Conservation (phyloP, 2,797 vertebrate genomes). For the Protosalanx chinensis region DNA sequence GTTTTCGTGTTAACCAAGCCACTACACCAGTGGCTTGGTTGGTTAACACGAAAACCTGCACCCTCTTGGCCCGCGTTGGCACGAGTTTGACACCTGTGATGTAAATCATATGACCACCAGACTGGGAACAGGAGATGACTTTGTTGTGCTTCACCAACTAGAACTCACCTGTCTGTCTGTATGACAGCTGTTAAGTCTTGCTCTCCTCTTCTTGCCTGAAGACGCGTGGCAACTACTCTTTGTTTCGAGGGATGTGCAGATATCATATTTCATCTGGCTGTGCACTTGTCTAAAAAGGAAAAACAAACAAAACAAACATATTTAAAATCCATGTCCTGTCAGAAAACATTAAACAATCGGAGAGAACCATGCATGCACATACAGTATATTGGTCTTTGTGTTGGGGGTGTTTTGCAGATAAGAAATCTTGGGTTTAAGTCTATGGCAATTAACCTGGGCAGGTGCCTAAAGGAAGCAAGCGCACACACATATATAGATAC, state of each 20-base stretch:
- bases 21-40: no score
- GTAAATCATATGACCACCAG: background rate
- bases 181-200: constrained; percentile 20
- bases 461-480: constrained; percentile 43
- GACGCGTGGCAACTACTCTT: constrained; percentile 20
- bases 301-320: constrained; percentile 38
- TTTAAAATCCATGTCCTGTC: constrained; percentile 11
- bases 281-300: constrained; percentile 30
- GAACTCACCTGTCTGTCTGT: constrained; percentile 14
- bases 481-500: background rate
- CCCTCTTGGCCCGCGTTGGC: no score
- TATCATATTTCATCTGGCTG: constrained; percentile 37
- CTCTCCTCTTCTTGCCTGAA: constrained; percentile 22
- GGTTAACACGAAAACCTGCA: no score
- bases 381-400: background rate
- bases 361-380: background rate
- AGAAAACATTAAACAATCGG: background rate
- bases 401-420: constrained; percentile 8
- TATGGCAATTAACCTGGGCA: constrained; percentile 44
- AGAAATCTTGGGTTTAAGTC: constrained; percentile 21
- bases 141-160: background rate
- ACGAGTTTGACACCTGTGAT: no score
- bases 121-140: background rate
- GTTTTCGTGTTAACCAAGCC: no score
- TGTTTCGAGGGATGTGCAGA: constrained; percentile 23